phyloP scores from a whole-genome alignment of 2,888 invertebrate genomes.

The Pseudococcus viburni region DNA sequence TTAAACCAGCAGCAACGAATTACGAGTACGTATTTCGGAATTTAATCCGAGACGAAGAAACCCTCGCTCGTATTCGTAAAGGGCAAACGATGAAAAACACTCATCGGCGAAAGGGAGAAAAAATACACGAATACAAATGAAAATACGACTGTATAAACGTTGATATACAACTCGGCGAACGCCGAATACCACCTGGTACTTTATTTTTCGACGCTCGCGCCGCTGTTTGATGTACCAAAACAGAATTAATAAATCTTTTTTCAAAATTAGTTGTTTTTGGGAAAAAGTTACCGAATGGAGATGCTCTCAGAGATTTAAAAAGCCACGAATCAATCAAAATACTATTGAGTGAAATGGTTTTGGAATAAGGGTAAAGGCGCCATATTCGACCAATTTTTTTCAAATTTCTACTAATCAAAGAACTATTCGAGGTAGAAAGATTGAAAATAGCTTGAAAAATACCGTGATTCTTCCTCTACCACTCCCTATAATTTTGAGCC shows the following conservation, averaged over 20 bases:
- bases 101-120: not conserved
- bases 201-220: not conserved
- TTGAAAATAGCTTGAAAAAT: too few species aligned
- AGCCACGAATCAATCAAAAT: too few species aligned
- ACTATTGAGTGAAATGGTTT: too few species aligned
- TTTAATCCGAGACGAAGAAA: conserved; percentile 9
- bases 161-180: conserved; percentile 20
- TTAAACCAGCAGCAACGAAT: conserved; percentile 1
- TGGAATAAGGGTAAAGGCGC: too few species aligned
- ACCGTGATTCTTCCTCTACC: too few species aligned
- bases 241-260: conserved; percentile 39
- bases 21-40: not conserved
- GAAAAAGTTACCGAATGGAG: not conserved
- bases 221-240: conserved; percentile 30
- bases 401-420: too few species aligned
- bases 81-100: not conserved
- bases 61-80: not conserved
- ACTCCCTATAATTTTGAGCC: too few species aligned
- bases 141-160: conserved; percentile 13
- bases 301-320: not conserved
- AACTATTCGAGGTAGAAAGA: too few species aligned
- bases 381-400: too few species aligned
- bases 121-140: conserved; percentile 16
- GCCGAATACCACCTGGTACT: conserved; percentile 45
- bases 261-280: not conserved